Conservation (phyloP, 2,113 vertebrate species). For the Melanerpes formicivorus region DNA sequence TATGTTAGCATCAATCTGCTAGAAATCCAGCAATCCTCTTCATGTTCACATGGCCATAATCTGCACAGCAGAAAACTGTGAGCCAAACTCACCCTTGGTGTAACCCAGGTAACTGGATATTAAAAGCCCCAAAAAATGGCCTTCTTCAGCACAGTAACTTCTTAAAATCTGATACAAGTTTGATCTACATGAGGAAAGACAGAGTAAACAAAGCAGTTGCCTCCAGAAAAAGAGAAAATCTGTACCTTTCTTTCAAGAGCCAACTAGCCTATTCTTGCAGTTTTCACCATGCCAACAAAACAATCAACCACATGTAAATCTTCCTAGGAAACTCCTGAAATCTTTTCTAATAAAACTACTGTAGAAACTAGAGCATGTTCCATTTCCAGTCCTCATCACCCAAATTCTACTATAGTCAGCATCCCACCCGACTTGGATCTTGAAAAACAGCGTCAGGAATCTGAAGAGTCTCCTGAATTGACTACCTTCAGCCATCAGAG, state of each 20-base stretch:
- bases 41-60: neutral
- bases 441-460: neutral
- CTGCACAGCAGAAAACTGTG: neutral
- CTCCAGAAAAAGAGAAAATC: neutral
- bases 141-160: neutral
- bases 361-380: neutral
- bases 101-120: neutral
- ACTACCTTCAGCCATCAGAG: neutral
- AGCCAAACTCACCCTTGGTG: neutral
- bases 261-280: neutral
- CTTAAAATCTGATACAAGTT: neutral
- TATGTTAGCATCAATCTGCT: neutral
- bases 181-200: neutral
- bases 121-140: neutral
- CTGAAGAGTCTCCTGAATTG: neutral
- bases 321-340: neutral
- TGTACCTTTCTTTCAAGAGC: neutral
- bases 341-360: neutral
- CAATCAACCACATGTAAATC: neutral
- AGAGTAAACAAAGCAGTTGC: conserved; percentile 9
- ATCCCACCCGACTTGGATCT: neutral
- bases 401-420: neutral
- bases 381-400: neutral
- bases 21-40: neutral
- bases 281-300: neutral